These are phyloP conservation scores for Sarotherodon lohbergeri DNA, from an alignment of 2,113 vertebrate genomes.

Conservation along the genomic window DNA sequence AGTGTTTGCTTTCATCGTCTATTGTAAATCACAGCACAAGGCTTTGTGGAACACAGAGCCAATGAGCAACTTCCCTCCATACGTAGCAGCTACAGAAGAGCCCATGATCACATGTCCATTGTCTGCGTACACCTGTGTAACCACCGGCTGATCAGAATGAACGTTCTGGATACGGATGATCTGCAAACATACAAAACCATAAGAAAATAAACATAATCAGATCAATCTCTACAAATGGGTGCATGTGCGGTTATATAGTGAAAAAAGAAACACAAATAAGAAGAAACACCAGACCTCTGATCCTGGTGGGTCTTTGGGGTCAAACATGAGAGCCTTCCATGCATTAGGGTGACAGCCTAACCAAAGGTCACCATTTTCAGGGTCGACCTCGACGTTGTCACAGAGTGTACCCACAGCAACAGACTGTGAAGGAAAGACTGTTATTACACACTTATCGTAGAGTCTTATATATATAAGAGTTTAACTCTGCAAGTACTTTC, in stretches of 20 bases:
- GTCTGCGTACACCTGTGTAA: slow-evolving; percentile 82
- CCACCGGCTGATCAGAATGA: slow-evolving; percentile 76
- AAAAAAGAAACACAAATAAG: neutral
- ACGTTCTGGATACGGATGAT: slow-evolving; percentile 86
- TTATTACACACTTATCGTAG: neutral
- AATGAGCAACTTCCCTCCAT: slow-evolving; percentile 80
- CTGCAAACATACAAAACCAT: neutral
- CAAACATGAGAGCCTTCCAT: slow-evolving; percentile 60
- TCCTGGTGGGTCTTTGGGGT: slow-evolving; percentile 77
- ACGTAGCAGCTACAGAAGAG: slow-evolving; percentile 77
- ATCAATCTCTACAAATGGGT: neutral
- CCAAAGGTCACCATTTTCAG: slow-evolving; percentile 83
- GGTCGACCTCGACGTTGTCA: slow-evolving; percentile 86
- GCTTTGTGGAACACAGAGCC: slow-evolving; percentile 88
- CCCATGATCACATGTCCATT: slow-evolving; percentile 81
- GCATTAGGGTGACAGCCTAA: slow-evolving; percentile 82
- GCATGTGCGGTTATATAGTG: neutral
- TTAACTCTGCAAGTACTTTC: neutral
- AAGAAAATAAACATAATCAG: neutral
- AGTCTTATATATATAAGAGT: neutral
- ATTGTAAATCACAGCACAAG: slow-evolving; percentile 79
- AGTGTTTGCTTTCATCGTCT: neutral
- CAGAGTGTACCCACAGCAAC: slow-evolving; percentile 75
- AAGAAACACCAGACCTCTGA: slow-evolving; percentile 79
- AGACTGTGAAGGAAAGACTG: slow-evolving; percentile 48